Percentiles rank a stretch among this genome's conserved stretches.
Evolutionary conservation across 2,797 vertebrate species (phyloP).

Genomic region (Okamejei kenojei): DNA sequence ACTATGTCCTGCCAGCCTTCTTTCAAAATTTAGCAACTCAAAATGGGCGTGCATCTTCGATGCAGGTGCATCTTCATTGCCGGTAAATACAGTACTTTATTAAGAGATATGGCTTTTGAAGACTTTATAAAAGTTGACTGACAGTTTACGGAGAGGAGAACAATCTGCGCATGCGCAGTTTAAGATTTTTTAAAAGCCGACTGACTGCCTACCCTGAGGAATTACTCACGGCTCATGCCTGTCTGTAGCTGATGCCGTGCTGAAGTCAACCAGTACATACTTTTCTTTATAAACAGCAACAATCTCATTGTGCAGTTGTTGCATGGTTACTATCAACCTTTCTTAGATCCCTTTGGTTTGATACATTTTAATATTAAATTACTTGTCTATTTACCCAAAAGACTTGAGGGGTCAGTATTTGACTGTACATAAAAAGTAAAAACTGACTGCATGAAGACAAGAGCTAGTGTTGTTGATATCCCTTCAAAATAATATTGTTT

Average conservation of each 20-base stretch:
- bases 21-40: too few species aligned
- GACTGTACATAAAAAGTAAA: not conserved
- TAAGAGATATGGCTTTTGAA: too few species aligned
- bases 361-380: not conserved
- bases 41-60: too few species aligned
- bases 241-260: not conserved
- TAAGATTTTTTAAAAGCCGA: too few species aligned
- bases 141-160: too few species aligned
- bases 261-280: not conserved
- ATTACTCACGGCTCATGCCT: too few species aligned
- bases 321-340: not conserved
- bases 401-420: not conserved
- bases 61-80: too few species aligned
- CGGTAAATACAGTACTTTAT: too few species aligned
- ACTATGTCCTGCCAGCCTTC: too few species aligned
- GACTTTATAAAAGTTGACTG: too few species aligned
- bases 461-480: not conserved
- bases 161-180: too few species aligned
- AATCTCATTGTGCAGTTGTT: not conserved
- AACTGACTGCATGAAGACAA: not conserved
- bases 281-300: not conserved
- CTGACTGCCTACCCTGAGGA: too few species aligned
- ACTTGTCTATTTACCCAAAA: not conserved
- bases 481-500: not conserved
- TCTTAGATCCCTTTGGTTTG: not conserved